Conservation (phyloP, 1,140 invertebrate genomes). For the Bombus cullumanus region DNA sequence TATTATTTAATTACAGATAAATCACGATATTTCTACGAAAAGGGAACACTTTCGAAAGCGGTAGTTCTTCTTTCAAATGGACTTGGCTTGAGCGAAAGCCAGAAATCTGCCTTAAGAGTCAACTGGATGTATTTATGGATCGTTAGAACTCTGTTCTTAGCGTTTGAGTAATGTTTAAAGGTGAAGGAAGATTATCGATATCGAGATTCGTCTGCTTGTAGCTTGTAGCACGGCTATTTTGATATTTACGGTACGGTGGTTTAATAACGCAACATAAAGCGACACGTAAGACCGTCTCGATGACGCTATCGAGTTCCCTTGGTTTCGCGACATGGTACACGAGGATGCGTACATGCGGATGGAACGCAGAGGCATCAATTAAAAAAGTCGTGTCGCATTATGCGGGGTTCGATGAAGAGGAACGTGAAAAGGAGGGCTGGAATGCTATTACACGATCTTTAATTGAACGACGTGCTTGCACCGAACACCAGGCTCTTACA, state of each 20-base stretch:
- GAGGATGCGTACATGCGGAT: background rate
- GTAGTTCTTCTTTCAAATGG: too few relatives aligned
- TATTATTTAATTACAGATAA: too few relatives aligned
- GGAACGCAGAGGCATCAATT: constrained; percentile 23
- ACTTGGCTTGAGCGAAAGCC: too few relatives aligned
- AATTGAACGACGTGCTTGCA: constrained; percentile 14
- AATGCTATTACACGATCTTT: constrained; percentile 45
- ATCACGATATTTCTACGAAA: too few relatives aligned
- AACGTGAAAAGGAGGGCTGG: background rate
- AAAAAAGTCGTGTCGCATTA: constrained; percentile 46
- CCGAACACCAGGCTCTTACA: too few relatives aligned
- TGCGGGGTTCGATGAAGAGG: constrained; percentile 8
- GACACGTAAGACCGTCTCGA: constrained; percentile 30
- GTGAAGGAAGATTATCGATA: background rate
- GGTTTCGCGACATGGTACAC: background rate
- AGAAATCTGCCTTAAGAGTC: too few relatives aligned
- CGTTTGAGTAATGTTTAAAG: too few relatives aligned
- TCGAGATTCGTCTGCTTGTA: background rate
- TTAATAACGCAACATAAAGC: constrained; percentile 5
- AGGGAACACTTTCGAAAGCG: too few relatives aligned
- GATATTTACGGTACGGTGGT: constrained; percentile 13
- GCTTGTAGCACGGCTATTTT: background rate
- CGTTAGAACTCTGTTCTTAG: too few relatives aligned
- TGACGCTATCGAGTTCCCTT: constrained; percentile 31
- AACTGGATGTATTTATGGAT: too few relatives aligned